Evolutionary conservation across 2,888 invertebrate species (phyloP).

Genomic region (Coelopa pilipes): DNA sequence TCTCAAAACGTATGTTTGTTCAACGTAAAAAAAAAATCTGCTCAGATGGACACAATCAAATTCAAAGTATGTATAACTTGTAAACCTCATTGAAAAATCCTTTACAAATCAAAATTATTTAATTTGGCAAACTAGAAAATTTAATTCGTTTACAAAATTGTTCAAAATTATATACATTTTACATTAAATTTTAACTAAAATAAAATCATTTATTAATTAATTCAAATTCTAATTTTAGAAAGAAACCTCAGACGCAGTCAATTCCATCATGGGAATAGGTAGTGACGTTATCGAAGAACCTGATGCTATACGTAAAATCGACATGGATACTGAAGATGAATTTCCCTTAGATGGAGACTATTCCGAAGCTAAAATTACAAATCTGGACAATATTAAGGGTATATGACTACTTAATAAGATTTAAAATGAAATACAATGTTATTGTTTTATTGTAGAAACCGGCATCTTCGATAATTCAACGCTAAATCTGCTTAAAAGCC

Average conservation of each 20-base stretch:
- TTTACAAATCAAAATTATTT: not conserved
- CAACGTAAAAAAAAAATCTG: conserved; percentile 27
- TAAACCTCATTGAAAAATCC: conserved; percentile 19
- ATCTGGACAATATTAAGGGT: conserved; percentile 52
- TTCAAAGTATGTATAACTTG: conserved; percentile 39
- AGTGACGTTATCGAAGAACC: conserved; percentile 47
- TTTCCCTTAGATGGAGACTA: conserved; percentile 43
- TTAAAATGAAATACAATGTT: not conserved
- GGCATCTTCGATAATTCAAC: conserved; percentile 58
- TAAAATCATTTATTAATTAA: not conserved
- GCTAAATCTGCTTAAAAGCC: conserved; percentile 79
- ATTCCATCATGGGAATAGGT: conserved; percentile 59
- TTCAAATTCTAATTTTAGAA: conserved; percentile 51
- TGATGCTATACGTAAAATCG: conserved; percentile 43
- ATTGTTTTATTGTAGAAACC: conserved; percentile 44
- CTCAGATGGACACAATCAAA: conserved; percentile 29
- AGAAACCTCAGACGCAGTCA: conserved; percentile 65
- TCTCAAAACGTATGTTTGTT: conserved; percentile 16
- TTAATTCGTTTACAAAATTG: conserved; percentile 7
- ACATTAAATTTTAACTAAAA: not conserved
- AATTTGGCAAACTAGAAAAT: conserved; percentile 24
- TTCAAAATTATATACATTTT: conserved; percentile 11
- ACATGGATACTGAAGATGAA: conserved; percentile 49
- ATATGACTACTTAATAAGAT: not conserved
- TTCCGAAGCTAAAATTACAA: conserved; percentile 46